phyloP scores from a whole-genome alignment of 1,140 invertebrate species.

The Drosophila aff. region DNA sequence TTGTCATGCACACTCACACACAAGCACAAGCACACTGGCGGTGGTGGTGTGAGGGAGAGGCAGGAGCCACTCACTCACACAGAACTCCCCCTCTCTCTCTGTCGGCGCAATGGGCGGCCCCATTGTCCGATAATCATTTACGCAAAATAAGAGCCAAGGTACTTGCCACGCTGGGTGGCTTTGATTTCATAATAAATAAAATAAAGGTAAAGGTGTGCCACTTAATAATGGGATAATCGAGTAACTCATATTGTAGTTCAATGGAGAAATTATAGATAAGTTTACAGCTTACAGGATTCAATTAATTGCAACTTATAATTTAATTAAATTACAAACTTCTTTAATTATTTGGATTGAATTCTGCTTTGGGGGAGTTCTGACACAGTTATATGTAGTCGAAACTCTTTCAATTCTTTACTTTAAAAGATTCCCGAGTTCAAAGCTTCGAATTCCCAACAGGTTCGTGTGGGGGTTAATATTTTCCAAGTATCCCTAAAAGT shows the following conservation, averaged over 20 bases:
- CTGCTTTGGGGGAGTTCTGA: too few species aligned
- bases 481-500: not conserved
- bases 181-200: not conserved
- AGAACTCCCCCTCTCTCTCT: constrained; percentile 22
- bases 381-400: too few species aligned
- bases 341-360: too few species aligned
- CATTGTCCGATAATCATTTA: constrained; percentile 45
- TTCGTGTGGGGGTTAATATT: not conserved
- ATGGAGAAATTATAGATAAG: not conserved
- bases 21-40: constrained; percentile 2
- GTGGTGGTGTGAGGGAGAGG: not conserved
- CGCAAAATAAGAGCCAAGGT: constrained; percentile 5
- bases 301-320: too few species aligned
- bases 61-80: constrained; percentile 11
- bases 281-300: not conserved
- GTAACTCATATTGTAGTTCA: not conserved
- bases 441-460: not conserved
- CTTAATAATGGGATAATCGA: not conserved
- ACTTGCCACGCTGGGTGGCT: constrained; percentile 1
- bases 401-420: not conserved
- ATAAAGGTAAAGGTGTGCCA: not conserved
- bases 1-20: constrained; percentile 53
- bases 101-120: constrained; percentile 29
- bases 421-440: not conserved
- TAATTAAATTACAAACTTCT: too few species aligned